Base-by-base conservation (phyloP, 2,888 invertebrate genomes). In the Cyclophora albipunctata region DNA sequence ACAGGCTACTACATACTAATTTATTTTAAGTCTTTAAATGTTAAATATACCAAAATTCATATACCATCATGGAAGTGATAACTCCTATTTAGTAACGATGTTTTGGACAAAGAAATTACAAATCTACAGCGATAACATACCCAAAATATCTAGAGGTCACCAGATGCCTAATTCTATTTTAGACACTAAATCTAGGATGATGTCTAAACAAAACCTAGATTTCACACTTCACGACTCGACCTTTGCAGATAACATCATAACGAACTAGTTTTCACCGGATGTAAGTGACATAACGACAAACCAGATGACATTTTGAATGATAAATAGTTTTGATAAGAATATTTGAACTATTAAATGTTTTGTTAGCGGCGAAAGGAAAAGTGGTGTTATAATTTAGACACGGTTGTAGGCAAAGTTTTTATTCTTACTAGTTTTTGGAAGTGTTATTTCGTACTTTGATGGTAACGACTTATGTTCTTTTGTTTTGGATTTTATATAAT, bases 191-290 rank as follows among this genome's bases (percentile, higher is more conserved):
- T 40, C 3, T 40, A 40, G 40, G 40, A 40, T 7, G 7, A 40
- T 0, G 40, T 40, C 40, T 3, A 7, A 40, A 40, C n/a, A 42
- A 42, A 42, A 42, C 7, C n/a, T 3, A n/a, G 20, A n/a, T 7
- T 42, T 7, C n/a, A 42, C 20, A 7, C 42, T 6, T 43, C 3
- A 43, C 1, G 42, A 7, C 20, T 2, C 4, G 37, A 37, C 4
- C 37, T 37, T 37, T 37, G 5, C 2, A 37, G 37, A 37, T 37
- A 5, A 37, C 47, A 55, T 60, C 57, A 49, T 46, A 35, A 51
- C 57, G 53, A 46, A 52, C 56, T 46, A 57, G 52, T 59, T 59
- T 61, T 59, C 56, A 59, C 59, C 57, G 57, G 61, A 59, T 53
- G 59, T 59, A 57, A 59, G 50, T 58, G 56, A 58, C 53, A 48